A percentile compares a stretch with the other conserved stretches of the same genome.
Evolutionary conservation across 1,140 invertebrate genomes (phyloP).

Genomic region (Lepidurus couesii): DNA sequence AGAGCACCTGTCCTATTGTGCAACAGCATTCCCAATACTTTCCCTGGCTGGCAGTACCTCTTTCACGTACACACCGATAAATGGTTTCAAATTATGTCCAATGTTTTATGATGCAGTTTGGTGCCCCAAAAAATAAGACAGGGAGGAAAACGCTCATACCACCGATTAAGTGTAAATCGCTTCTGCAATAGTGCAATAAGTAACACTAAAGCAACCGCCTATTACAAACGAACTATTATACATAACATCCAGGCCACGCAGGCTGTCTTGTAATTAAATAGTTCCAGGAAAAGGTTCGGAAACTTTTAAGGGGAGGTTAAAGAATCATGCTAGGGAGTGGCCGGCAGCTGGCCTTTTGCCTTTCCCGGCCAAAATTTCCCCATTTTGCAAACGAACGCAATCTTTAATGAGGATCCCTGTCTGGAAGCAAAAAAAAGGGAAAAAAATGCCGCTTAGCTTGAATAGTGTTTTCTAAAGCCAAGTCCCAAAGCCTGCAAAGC

Average conservation of each 20-base stretch:
- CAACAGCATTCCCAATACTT: not conserved
- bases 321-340: not conserved
- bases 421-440: not conserved
- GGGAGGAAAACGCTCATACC: too few relatives aligned
- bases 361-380: not conserved
- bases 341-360: not conserved
- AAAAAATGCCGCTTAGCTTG: not conserved
- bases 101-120: too few relatives aligned
- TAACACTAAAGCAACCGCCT: not conserved
- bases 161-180: too few relatives aligned
- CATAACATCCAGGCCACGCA: not conserved
- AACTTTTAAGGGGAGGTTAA: not conserved
- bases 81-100: too few relatives aligned
- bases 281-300: not conserved
- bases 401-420: constrained; percentile 14
- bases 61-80: not conserved
- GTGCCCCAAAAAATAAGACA: too few relatives aligned
- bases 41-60: not conserved
- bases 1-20: not conserved
- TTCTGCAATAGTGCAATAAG: too few relatives aligned
- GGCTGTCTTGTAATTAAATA: not conserved
- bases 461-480: not conserved
- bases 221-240: not conserved
- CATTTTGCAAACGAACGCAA: constrained; percentile 14
- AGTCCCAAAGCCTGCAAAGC: not conserved